Evolutionary conservation across 1,140 invertebrate genomes (phyloP), one percentile per base, ranked within the genome.

Genomic region (Dendroctonus ponderosae): DNA sequence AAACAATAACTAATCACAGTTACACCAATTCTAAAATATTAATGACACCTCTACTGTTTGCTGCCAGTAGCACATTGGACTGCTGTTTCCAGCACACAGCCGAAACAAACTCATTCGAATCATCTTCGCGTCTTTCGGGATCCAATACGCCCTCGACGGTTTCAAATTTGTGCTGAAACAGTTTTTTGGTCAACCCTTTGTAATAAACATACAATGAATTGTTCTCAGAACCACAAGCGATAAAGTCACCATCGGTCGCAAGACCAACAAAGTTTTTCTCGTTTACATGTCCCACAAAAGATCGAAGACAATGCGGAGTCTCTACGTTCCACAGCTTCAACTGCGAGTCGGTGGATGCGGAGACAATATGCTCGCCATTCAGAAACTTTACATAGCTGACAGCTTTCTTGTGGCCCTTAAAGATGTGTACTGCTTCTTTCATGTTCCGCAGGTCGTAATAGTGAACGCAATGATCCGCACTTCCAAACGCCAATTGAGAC

Each of bases 221-320:
- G 76, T 97, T 97, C 81, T 98, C 95, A 9, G 94, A 97, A 51
- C 96, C 96, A 82, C 94, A 97, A 4, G 93, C 93, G 15, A 98
- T 87, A 79, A 96, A 97, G 77, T 95, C 91, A 3, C 94, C 94
- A 81, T 97, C 93, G 0, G 94, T 96, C 0, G 94, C 93, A n/a
- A 98, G 79, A 0, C 96, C 96, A 7, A 98, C 94, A 83, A 98
- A 98, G 79, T 97, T 97, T 78, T 97, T 98, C 78, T 98, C 96
- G 80, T 98, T 98, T 1, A 91, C 85, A 80, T 98, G 95, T 3
- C 93, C 93, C n/a, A 89, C 87, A 80, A 97, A 95, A 1, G 94
- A 93, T 49, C 93, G 83, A 43, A 94, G 78, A 80, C 91, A 96
- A 65, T 91, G 85, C 6, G 90, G 86, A 7, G 82, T 82, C 70